These are phyloP conservation scores for Xanthia icteritia DNA, from an alignment of 2,888 invertebrate species.

Conservation along the genomic window DNA sequence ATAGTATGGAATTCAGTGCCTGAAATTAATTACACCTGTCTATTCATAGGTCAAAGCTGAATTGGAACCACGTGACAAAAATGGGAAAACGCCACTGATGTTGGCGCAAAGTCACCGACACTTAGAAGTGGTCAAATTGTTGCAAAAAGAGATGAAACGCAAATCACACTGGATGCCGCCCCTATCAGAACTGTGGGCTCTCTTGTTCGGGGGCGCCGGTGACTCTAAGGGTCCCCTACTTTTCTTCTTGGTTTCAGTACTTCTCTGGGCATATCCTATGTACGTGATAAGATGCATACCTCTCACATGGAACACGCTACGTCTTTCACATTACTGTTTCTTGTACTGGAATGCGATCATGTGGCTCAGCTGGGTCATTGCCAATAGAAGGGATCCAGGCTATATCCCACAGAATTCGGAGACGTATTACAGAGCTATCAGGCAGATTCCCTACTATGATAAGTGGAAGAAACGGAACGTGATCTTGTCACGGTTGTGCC, in stretches of 20 bases:
- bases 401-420: conserved; percentile 97
- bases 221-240: conserved; percentile 97
- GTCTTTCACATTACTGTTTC: conserved; percentile 97
- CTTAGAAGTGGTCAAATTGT: conserved; percentile 94
- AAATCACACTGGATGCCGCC: conserved; percentile 96
- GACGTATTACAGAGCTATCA: conserved; percentile 96
- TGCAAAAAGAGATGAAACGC: conserved; percentile 95
- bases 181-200: conserved; percentile 96
- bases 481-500: conserved; percentile 95
- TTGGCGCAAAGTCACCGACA: conserved; percentile 97
- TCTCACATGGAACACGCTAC: conserved; percentile 96
- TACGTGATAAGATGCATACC: conserved; percentile 97
- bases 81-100: conserved; percentile 97
- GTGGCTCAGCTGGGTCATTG: conserved; percentile 98
- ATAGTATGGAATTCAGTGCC: background rate
- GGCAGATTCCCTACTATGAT: conserved; percentile 97
- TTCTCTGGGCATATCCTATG: conserved; percentile 98
- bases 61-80: conserved; percentile 96
- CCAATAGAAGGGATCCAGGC: conserved; percentile 97
- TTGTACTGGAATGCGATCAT: conserved; percentile 97
- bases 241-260: conserved; percentile 95
- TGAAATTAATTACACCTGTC: background rate
- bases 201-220: conserved; percentile 97
- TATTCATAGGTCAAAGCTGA: conserved; percentile 94
- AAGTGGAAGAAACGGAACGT: conserved; percentile 97